Evolutionary conservation across 2,888 invertebrate species (phyloP), one percentile per base, ranked within the genome.

Genomic region (Uropetala carovei): DNA sequence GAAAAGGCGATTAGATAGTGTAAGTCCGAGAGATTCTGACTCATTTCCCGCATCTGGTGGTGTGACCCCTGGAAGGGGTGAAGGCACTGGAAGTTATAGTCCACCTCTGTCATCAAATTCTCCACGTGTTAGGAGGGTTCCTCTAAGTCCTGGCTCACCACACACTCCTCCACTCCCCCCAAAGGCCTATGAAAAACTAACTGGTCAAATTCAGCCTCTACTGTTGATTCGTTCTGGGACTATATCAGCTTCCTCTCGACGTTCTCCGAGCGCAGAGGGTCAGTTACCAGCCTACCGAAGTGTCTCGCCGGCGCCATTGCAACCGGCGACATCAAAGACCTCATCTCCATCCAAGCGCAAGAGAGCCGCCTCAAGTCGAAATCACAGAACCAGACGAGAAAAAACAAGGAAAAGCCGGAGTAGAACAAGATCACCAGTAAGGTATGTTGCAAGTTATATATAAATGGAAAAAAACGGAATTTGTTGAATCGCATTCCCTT

Each of bases 121-220:
- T 14, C 92, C 92, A 59, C 92, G 92, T 13, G 92, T 92, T 30
- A 64, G 93, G 43, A 89, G 93, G 43, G 93, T 91, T 68, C 91
- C 92, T 60, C 86, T 92, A 18, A 93, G 93, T 86, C 94, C 95
- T 7, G 96, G 96, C 91, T 97, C 97, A 0, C 97, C 97, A 0
- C 97, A 97, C 94, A 97, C 97, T 5, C 97, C 97, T 0, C 95
- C 96, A 0, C 95, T 95, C 91, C 97, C 97, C 0, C 96, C 96
- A 92, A 94, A 95, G 92, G 94, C 94, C 1, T 96, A 96, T 94
- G 96, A 96, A 93, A 95, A 93, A 95, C 95, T 2, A 95, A 95
- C 83, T 60, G 92, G 82, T 18, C 92, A 89, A 64, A 64, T 89
- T 59, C 89, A 89, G 64, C 27, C 27, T 10, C 60, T 89, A 30